phyloP scores from a whole-genome alignment of 2,888 invertebrate species.

The Podotricha telesiphe region DNA sequence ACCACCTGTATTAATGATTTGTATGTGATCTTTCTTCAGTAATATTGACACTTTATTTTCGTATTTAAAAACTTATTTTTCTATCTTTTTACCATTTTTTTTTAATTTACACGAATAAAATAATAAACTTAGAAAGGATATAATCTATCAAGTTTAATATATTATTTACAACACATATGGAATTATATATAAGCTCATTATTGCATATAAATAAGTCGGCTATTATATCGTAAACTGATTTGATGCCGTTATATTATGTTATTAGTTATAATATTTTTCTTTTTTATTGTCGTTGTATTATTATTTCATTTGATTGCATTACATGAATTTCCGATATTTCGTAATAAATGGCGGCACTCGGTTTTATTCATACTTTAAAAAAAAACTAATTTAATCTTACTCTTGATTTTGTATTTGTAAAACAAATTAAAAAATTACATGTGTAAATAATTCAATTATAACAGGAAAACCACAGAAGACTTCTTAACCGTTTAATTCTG shows the following conservation, averaged over 20 bases:
- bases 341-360: no score
- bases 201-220: neutral
- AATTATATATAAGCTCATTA: neutral
- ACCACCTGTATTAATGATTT: neutral
- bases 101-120: neutral
- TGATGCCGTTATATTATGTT: neutral
- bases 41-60: neutral
- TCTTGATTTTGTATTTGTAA: no score
- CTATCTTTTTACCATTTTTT: neutral
- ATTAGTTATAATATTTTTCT: no score
- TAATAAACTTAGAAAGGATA: neutral
- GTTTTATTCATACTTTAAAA: no score
- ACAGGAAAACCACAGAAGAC: no score
- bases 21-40: neutral
- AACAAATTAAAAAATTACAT: no score
- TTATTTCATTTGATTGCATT: no score
- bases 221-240: slow-evolving; percentile 3
- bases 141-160: neutral
- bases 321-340: no score
- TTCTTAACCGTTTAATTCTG: no score
- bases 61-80: neutral
- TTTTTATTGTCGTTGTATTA: no score
- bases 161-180: neutral
- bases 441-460: no score
- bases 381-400: no score